Evolutionary conservation across 2,113 vertebrate species (phyloP).

Genomic region (Stegostoma tigrinum): DNA sequence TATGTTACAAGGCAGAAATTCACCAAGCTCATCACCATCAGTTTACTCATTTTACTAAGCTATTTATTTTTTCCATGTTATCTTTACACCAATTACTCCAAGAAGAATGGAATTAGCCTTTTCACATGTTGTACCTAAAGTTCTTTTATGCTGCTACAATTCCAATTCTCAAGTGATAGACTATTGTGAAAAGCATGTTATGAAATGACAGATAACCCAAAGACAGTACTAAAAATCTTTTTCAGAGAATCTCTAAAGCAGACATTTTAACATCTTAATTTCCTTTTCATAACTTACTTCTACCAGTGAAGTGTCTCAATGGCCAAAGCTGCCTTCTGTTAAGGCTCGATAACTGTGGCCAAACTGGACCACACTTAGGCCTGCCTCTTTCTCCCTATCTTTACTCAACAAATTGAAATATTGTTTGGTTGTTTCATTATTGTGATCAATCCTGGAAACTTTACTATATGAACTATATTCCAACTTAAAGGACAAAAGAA

Average conservation of each 20-base stretch:
- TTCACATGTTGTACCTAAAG: no score
- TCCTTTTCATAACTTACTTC: not conserved
- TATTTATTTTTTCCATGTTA: not conserved
- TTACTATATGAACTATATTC: not conserved
- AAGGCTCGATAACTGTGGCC: not conserved
- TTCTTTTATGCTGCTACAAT: not conserved
- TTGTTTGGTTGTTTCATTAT: not conserved
- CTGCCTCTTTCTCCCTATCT: not conserved
- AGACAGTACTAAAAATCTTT: not conserved
- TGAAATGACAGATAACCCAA: not conserved
- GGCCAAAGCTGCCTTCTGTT: not conserved
- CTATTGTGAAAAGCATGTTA: not conserved
- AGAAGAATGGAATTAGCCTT: not conserved
- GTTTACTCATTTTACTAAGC: not conserved
- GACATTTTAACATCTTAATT: not conserved
- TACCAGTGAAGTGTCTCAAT: not conserved
- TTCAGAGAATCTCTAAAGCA: not conserved
- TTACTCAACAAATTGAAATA: not conserved
- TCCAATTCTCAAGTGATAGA: not conserved
- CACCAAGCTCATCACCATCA: not conserved
- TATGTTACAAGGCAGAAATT: not conserved
- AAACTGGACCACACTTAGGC: not conserved
- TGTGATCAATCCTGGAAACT: not conserved
- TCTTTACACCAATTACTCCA: not conserved
- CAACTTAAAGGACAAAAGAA: not conserved